Conservation (phyloP, 2,113 vertebrate species). For the Phasianus colchicus region DNA sequence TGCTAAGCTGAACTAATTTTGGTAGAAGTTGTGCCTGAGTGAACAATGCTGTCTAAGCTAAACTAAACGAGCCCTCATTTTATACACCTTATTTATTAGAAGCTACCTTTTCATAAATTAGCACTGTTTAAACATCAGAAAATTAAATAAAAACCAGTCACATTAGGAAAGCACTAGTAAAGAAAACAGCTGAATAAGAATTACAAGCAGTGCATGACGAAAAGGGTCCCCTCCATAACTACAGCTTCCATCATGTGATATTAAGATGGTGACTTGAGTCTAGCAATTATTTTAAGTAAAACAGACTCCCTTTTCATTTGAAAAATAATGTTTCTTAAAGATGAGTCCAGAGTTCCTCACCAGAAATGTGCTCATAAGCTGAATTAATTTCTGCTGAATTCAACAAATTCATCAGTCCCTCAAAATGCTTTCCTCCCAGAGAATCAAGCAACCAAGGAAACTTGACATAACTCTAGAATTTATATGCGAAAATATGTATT, state of each 20-base stretch:
- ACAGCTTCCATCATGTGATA: neutral
- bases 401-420: conserved; percentile 32
- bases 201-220: neutral
- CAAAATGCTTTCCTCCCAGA: neutral
- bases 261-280: neutral
- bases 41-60: neutral
- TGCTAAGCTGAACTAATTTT: neutral
- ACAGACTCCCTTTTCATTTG: neutral
- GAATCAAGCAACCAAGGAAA: conserved; percentile 2
- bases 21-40: neutral
- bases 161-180: neutral
- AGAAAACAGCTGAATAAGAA: neutral
- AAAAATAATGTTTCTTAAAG: neutral
- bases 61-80: neutral
- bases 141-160: neutral
- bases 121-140: neutral
- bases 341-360: neutral
- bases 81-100: neutral
- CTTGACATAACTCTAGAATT: conserved; percentile 15
- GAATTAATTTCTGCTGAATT: conserved; percentile 62
- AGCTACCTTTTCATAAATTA: neutral
- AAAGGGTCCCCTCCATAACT: neutral
- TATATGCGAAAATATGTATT: conserved; percentile 48
- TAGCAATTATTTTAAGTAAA: neutral
- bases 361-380: neutral